Evolutionary conservation across 1,140 invertebrate species (phyloP), one percentile per base, ranked within the genome.

Genomic region (Rhynchophorus ferrugineus): DNA sequence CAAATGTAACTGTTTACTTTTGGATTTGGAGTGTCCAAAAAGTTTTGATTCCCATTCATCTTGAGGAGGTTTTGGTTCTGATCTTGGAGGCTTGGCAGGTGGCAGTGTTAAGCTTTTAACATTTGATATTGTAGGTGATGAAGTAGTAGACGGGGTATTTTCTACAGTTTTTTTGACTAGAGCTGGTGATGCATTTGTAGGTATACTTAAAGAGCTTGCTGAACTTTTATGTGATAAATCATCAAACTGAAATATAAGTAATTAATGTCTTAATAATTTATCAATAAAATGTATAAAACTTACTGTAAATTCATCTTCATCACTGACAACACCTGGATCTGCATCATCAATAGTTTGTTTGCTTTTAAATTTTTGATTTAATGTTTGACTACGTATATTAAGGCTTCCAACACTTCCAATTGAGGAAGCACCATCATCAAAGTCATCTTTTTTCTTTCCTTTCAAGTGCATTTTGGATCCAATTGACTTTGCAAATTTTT

Each of bases 171-270:
- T 54, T 9, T 49, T 60, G 20, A 5, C 36, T 43, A 57, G 38
- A 13, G 55, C 41, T 3, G 57, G 46, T 42, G 72, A 71, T 54
- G 59, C 68, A 68, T 57, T 52, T n/a, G 49, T 38, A 7, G 53
- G 21, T 60, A 75, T 75, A 68, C 87, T 87, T 2, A 91, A 67
- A 9, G 87, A 90, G 65, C 87, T 89, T 3, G 81, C 84, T 9
- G 87, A 91, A 67, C 88, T 90, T 70, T 90, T 90, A 63, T 91
- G 87, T 7, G 87, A 91, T 29, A 91, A 70, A 68, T 90, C 87
- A 69, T 91, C 89, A 70, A 91, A 87, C 69, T 81, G 54, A 24
- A 71, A 73, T 18, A 44, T 22, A 19, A 49, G 9, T 37, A 16
- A 9, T 0, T 3, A 3, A 29, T 11, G 19, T 9, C 13, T 3